Conservation (phyloP, 37 sponge, comb jelly and placozoan species). For the Theonella swinhoei region DNA sequence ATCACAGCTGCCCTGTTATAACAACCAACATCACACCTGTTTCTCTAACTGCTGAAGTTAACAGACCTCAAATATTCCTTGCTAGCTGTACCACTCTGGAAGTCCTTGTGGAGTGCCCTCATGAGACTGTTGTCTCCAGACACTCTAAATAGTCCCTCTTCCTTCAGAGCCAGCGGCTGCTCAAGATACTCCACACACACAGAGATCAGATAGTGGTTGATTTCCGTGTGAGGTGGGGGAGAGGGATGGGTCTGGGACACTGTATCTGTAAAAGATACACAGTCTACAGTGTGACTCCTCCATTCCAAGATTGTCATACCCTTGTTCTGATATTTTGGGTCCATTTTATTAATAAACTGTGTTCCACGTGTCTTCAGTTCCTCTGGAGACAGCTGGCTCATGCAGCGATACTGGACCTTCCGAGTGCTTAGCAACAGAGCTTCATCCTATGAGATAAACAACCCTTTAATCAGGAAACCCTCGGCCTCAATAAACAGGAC, state of each 20-base stretch:
- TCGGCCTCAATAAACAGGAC: no score
- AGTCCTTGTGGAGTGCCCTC: constrained; percentile 49
- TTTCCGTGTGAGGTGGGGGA: neutral
- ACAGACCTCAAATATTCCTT: constrained; percentile 18
- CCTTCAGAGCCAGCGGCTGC: constrained; percentile 62
- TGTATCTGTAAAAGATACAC: no score
- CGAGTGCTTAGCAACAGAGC: constrained; percentile 56
- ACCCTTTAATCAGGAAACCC: no score
- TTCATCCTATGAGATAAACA: constrained; percentile 31
- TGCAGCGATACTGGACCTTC: constrained; percentile 68
- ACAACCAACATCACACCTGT: no score
- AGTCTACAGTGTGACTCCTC: no score
- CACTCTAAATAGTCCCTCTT: constrained; percentile 82
- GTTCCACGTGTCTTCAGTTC: constrained; percentile 51
- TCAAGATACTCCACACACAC: constrained; percentile 70
- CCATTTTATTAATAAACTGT: constrained; percentile 22
- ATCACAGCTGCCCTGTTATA: constrained; percentile 34
- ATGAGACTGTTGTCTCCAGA: constrained; percentile 61
- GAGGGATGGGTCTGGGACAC: neutral
- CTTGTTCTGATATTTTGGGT: no score
- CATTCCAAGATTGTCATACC: neutral
- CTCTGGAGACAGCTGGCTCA: constrained; percentile 56
- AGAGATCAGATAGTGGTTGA: constrained; percentile 27
- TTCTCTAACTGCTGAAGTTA: no score
- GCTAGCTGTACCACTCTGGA: constrained; percentile 14